phyloP scores from a whole-genome alignment of 2,888 invertebrate genomes.

The Amblyjoppa proteus region DNA sequence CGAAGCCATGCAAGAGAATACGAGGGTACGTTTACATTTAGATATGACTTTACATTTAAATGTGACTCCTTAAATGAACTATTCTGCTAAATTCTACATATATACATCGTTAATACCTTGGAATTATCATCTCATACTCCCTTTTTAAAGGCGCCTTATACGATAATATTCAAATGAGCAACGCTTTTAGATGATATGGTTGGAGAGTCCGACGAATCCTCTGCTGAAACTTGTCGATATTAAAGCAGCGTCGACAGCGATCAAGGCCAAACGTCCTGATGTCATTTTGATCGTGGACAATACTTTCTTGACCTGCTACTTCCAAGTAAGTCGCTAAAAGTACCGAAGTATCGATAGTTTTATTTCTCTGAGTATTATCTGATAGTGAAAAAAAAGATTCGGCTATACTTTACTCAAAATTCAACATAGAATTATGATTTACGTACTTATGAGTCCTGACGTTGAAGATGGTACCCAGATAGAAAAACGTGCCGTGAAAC shows the following conservation, averaged over 20 bases:
- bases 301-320: constrained; percentile 96
- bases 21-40: constrained; percentile 88
- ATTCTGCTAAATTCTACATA: neutral
- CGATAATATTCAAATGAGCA: constrained; percentile 7
- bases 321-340: constrained; percentile 86
- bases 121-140: neutral
- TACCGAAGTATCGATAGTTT: neutral
- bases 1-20: constrained; percentile 91
- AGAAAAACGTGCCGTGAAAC: no score
- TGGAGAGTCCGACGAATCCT: constrained; percentile 99
- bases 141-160: neutral
- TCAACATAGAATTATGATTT: neutral
- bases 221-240: constrained; percentile 96
- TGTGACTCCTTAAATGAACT: neutral
- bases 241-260: constrained; percentile 88
- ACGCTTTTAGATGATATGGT: constrained; percentile 91
- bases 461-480: neutral
- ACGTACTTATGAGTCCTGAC: neutral
- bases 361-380: neutral
- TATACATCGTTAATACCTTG: neutral
- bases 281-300: constrained; percentile 95
- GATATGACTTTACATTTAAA: no score
- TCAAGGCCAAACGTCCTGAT: constrained; percentile 85
- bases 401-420: neutral
- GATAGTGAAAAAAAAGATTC: no score